Base-by-base conservation (phyloP, 2,888 invertebrate genomes). In the Polyommatus iphigenia region DNA sequence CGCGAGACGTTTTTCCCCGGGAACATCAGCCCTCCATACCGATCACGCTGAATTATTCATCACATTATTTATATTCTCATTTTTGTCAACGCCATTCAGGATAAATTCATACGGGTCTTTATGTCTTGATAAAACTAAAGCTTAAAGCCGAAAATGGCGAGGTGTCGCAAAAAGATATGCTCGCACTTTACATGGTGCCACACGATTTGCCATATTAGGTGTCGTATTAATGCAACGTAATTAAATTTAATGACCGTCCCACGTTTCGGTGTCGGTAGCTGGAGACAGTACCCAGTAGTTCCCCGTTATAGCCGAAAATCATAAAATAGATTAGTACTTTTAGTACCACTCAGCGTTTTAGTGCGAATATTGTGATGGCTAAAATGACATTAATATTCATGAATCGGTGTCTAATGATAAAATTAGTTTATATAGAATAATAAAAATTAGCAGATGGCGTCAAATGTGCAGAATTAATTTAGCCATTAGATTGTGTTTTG, bases 41-140 rank as follows among this genome's bases (percentile, higher is more conserved):
- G 91, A 93, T 93, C 91, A 93, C 93, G 93, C 94, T 94, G 94
- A 91, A 94, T 94, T 87, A 94, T 94, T 94, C 93, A 94, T 88
- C 86, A 86, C 89, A 91, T 90, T 90, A 91, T 92, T 91, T 92
- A 94, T 92, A 92, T 91, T 93, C 92, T 91, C 92, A 92, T 93
- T 94, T 93, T 94, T 93, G 91, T 91, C 93, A 92, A 92, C 92
- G 92, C 93, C 92, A 90, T 92, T 91, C 90, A 90, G 86, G 87
- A 91, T 91, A 88, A 90, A 93, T 92, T 93, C 92, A 92, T 92
- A 91, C 90, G 88, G 87, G 89, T 91, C 91, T 91, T 93, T 93
- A 93, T 92, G 93, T 93, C 93, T 93, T 93, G 91, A 93, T 94
- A 92, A 92, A 89, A 91, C 89, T 92, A 91, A 93, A 92, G 93